Evolutionary conservation across 2,888 invertebrate species (phyloP), one percentile per base, ranked within the genome.

Genomic region (Hypsopygia costalis): DNA sequence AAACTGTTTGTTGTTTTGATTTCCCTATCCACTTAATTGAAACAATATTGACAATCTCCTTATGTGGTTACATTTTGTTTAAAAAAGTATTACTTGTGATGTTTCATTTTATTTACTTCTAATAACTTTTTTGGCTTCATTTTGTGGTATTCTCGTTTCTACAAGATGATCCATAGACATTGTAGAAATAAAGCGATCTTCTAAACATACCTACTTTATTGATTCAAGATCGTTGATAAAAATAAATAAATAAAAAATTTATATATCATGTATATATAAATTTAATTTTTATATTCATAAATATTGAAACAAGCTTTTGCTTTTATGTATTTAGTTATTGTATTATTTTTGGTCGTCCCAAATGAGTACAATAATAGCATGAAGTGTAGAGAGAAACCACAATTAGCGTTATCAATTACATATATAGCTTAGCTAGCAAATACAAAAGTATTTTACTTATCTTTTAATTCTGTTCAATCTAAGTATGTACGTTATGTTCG

Each of bases 401-500:
- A 38, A 38, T 38, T 38, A 38, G 25, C 12, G 10, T 8, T 39
- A 28, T 39, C 28, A 39, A 39, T 39, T 33, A 39, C 33, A 32
- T 33, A 39, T 27, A 32, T 39, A 27, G 39, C 28, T 34, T 27
- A 39, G n/a, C n/a, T 32, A 33, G 32, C 25, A 27, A 27, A 32
- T 11, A 21, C 30, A n/a, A n/a, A n/a, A n/a, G 30, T 38, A 27
- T 5, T 33, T 39, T 39, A 16, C 39, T 39, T 65, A 64, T 62
- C 62, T 64, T 60, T 64, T 65, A 65, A 71, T 69, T 69, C 50
- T 66, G 67, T 70, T 61, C 66, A 63, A 68, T 69, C 63, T 70
- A 70, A 63, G 62, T 63, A 70, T 63, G 62, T 63, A 58, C 52
- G 61, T 63, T 65, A 62, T 68, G 55, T 64, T 62, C 63, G 69